Evolutionary conservation across 2,888 invertebrate genomes (phyloP), one percentile per base, ranked within the genome.

Genomic region (Phlogophora meticulosa): DNA sequence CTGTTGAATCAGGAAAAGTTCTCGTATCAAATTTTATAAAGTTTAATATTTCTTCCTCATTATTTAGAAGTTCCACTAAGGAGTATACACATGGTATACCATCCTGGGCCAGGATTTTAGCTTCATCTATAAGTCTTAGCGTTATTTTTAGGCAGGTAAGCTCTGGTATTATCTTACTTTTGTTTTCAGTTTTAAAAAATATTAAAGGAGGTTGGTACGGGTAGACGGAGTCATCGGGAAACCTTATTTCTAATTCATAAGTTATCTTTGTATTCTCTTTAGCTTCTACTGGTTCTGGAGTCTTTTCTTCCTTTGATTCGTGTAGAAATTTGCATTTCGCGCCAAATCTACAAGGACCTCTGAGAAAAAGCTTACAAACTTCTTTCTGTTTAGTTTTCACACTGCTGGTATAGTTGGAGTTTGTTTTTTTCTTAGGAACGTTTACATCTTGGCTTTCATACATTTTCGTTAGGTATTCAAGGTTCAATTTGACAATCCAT

Each of bases 271-370:
- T 88, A 55, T 84, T 89, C 34, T 90, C 89, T 42, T 87, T 88
- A 65, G 80, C 80, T 40, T 91, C 91, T 46, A 81, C 63, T 49
- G 89, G 22, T 48, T 91, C 87, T 34, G 83, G 64, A 7, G 78
- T 82, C 46, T 86, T 88, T 66, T 90, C 90, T 24, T 91, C 89
- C 51, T 96, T 95, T 40, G 93, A 90, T 83, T 97, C 96, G 88
- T 98, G 98, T 28, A 96, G 96, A 93, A 97, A 98, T 84, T 97
- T 96, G 91, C 98, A 98, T 85, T 97, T 97, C 49, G 95, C 94
- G 11, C 97, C 98, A 91, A 96, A 98, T 85, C 97, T 97, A 88
- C 98, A 98, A 13, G 96, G 95, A 5, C 97, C 97, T 91, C 92
- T 96, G 22, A 96, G 88, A 91, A 96, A 97, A 85, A 97, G 96